Conservation (phyloP, 2,888 invertebrate species). For the Mesorhabditis belari region DNA sequence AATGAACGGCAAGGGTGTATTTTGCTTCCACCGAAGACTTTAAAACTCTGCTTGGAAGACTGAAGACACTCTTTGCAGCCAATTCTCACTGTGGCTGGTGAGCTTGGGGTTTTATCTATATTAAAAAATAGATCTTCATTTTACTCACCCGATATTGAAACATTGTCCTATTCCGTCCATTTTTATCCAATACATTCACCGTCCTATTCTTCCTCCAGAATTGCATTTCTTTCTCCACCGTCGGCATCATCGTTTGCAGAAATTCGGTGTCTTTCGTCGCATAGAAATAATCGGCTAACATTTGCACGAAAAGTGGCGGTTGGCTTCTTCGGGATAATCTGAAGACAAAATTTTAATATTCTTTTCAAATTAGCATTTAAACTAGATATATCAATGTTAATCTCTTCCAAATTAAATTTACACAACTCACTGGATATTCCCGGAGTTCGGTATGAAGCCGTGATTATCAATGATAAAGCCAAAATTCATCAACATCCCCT, state of each 20-base stretch:
- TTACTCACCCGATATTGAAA: neutral
- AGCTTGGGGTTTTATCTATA: no score
- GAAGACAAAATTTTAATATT: constrained; percentile 3
- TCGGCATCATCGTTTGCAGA: constrained; percentile 35
- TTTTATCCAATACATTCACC: constrained; percentile 30
- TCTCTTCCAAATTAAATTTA: neutral
- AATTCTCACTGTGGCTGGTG: no score
- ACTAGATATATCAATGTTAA: neutral
- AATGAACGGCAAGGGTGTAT: no score
- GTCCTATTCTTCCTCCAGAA: constrained; percentile 73
- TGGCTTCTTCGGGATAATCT: constrained; percentile 54
- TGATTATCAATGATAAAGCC: constrained; percentile 69
- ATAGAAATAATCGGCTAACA: constrained; percentile 73
- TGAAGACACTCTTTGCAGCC: no score
- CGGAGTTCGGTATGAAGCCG: constrained; percentile 73
- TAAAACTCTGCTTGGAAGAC: no score
- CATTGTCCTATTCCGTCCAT: neutral
- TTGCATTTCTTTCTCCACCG: constrained; percentile 57
- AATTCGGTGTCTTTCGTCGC: constrained; percentile 63
- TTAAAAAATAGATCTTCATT: neutral
- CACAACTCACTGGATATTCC: constrained; percentile 69
- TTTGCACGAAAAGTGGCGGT: constrained; percentile 60
- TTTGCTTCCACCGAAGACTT: no score
- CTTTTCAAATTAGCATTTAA: constrained; percentile 1
- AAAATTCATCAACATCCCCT: constrained; percentile 78